These are phyloP conservation scores for Pomacea canaliculata DNA, from an alignment of 2,888 invertebrate genomes.

Conservation along the genomic window DNA sequence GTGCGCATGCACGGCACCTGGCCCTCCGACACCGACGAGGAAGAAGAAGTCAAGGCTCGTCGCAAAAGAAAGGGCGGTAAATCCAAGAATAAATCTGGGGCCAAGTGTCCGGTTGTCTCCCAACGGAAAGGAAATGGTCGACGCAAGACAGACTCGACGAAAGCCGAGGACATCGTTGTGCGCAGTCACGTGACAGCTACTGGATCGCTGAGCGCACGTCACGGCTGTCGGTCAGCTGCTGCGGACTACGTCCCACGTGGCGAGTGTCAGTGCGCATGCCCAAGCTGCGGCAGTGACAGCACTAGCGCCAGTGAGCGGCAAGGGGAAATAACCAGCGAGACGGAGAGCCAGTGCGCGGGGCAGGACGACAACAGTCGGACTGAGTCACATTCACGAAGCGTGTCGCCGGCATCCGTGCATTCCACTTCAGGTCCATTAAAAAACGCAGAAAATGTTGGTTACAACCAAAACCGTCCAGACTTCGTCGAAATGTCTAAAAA, in stretches of 20 bases:
- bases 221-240: no score
- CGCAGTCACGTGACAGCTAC: no score
- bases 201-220: no score
- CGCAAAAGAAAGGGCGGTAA: constrained; percentile 24
- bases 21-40: constrained; percentile 32
- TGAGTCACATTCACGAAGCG: constrained; percentile 11
- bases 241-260: neutral
- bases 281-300: neutral
- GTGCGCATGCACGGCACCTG: constrained; percentile 24
- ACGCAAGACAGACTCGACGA: neutral
- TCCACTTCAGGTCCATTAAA: no score
- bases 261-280: neutral
- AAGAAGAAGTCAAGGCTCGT: constrained; percentile 21
- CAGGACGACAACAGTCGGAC: constrained; percentile 20
- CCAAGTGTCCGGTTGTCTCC: neutral
- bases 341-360: constrained; percentile 18
- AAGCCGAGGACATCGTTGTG: no score
- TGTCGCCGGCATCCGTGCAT: constrained; percentile 5
- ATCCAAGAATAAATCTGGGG: constrained; percentile 7
- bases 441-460: neutral
- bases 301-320: constrained; percentile 2
- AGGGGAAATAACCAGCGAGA: constrained; percentile 19
- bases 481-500: no score
- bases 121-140: no score
- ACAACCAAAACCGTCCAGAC: no score